Conservation (phyloP, 2,888 invertebrate genomes). For the Strigamia crassipes region DNA sequence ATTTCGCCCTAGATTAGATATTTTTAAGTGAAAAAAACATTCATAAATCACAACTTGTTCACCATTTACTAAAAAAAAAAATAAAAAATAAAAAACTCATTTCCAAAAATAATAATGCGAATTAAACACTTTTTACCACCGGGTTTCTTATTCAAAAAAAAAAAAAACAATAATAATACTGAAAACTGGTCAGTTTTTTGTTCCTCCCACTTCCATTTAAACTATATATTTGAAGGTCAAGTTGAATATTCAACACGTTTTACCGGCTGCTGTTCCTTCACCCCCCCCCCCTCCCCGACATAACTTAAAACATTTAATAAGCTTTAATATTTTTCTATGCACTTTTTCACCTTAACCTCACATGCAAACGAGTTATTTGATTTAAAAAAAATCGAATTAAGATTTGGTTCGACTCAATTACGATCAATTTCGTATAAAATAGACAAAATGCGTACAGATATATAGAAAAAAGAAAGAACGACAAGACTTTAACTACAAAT, state of each 20-base stretch:
- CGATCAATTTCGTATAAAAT: neutral
- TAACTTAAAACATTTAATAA: neutral
- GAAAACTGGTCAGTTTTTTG: neutral
- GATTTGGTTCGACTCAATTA: neutral
- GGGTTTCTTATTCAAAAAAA: too few relatives aligned
- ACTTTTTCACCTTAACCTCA: neutral
- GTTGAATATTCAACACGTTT: slow-evolving; percentile 17
- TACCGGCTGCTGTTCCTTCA: neutral
- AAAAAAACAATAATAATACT: too few relatives aligned
- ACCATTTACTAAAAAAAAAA: neutral
- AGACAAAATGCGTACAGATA: neutral
- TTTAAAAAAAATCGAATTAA: neutral
- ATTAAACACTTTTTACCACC: too few relatives aligned
- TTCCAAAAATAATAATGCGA: too few relatives aligned
- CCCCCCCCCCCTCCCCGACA: neutral
- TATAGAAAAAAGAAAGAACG: neutral
- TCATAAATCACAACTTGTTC: neutral
- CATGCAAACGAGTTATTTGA: neutral
- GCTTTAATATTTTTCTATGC: neutral
- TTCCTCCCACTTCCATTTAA: neutral
- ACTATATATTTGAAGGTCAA: slow-evolving; percentile 6
- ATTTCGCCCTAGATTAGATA: neutral
- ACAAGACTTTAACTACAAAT: neutral
- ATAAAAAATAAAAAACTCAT: too few relatives aligned
- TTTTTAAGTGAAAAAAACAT: neutral